Conservation (phyloP, 1,140 invertebrate species). For the Drosophila baimaii region DNA sequence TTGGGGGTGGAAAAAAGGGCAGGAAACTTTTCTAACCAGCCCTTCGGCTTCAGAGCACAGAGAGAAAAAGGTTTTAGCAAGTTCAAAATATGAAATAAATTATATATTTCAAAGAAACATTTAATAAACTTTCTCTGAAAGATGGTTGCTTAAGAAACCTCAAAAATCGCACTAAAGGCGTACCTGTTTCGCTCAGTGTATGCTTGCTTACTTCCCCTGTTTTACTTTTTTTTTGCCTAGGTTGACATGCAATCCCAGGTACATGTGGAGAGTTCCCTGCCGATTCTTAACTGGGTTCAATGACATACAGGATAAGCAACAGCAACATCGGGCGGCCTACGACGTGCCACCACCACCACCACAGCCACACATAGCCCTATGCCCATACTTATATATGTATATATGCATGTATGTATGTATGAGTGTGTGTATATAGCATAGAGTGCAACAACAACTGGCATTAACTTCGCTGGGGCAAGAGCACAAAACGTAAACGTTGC, state of each 20-base stretch:
- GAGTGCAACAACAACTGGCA: conserved; percentile 62
- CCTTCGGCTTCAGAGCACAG: conserved; percentile 19
- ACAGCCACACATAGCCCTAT: conserved; percentile 14
- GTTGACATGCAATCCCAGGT: conserved; percentile 73
- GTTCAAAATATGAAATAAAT: neutral
- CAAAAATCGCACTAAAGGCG: neutral
- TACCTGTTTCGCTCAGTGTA: conserved; percentile 7
- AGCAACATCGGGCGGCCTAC: conserved; percentile 38
- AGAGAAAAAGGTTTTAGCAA: neutral
- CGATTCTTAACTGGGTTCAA: conserved; percentile 72
- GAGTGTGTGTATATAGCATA: conserved; percentile 5
- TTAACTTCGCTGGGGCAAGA: conserved; percentile 69
- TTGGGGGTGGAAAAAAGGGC: neutral
- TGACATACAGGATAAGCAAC: conserved; percentile 77
- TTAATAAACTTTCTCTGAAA: neutral
- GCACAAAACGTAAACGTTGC: conserved; percentile 75
- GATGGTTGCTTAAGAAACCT: neutral
- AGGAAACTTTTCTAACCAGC: conserved; percentile 26
- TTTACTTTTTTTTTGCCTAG: conserved; percentile 25
- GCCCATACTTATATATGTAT: neutral
- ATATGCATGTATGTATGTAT: neutral
- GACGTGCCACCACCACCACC: conserved; percentile 39
- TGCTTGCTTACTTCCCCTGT: conserved; percentile 28
- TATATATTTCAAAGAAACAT: neutral
- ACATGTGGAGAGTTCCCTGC: conserved; percentile 66